Evolutionary conservation across 2,797 vertebrate species (phyloP).

Genomic region (Buceros bicornis): DNA sequence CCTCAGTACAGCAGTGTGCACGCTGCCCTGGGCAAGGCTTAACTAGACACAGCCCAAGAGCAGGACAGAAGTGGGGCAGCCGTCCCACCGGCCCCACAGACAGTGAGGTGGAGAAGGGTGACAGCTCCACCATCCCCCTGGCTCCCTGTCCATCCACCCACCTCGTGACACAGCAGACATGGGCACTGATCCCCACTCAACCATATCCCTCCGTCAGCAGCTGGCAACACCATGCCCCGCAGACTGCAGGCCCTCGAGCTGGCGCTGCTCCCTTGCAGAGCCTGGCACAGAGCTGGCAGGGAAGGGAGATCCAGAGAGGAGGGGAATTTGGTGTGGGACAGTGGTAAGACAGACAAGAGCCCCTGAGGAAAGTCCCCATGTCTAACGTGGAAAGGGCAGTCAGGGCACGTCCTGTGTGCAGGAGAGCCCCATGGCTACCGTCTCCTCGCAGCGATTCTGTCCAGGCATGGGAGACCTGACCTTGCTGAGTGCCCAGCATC

Average conservation of each 20-base stretch:
- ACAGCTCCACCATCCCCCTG: background rate
- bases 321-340: background rate
- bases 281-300: background rate
- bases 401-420: background rate
- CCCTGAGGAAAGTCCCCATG: background rate
- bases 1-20: background rate
- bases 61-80: background rate
- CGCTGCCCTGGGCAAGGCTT: background rate
- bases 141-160: background rate
- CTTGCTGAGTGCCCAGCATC: background rate
- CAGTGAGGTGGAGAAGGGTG: background rate
- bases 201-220: rapidly evolving
- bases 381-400: background rate
- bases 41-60: background rate
- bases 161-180: background rate
- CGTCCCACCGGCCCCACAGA: background rate
- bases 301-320: background rate
- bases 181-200: background rate
- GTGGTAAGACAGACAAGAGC: background rate
- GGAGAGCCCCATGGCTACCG: background rate
- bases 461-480: background rate
- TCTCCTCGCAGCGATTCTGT: rapidly evolving
- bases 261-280: background rate
- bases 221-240: background rate
- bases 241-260: background rate